Conservation (phyloP, 2,113 vertebrate genomes). For the Gnathonemus longibarbis region DNA sequence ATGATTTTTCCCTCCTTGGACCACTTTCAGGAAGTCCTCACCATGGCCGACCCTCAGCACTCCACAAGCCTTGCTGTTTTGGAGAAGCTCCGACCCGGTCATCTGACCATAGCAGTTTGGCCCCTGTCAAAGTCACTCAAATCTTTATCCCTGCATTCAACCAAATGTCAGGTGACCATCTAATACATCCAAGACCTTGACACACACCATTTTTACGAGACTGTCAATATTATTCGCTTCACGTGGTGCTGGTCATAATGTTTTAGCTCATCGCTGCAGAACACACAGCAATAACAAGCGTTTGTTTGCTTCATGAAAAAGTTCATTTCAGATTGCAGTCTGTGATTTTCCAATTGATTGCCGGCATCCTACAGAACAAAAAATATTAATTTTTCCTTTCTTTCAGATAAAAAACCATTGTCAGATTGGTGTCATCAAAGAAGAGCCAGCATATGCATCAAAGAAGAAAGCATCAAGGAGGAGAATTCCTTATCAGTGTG, state of each 20-base stretch:
- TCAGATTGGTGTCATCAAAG: neutral
- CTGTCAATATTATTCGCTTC: neutral
- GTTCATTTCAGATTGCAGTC: neutral
- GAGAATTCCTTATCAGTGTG: neutral
- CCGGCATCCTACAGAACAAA: neutral
- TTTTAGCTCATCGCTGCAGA: neutral
- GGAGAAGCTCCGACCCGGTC: too few species aligned
- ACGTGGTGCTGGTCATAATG: neutral
- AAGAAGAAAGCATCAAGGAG: neutral
- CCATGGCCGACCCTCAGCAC: too few species aligned
- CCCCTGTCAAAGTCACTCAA: neutral
- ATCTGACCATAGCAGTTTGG: neutral
- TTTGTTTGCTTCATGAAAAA: neutral
- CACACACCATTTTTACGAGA: neutral
- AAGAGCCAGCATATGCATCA: neutral
- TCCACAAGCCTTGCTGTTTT: too few species aligned
- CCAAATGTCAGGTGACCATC: neutral
- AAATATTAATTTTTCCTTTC: neutral
- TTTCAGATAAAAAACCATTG: neutral
- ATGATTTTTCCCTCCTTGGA: too few species aligned
- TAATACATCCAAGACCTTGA: neutral
- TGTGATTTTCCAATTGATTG: neutral
- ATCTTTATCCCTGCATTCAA: neutral
- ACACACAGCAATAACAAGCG: neutral
- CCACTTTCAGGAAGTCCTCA: too few species aligned